These are phyloP conservation scores for Pithys albifrons DNA, from an alignment of 2,113 vertebrate species.

Conservation along the genomic window DNA sequence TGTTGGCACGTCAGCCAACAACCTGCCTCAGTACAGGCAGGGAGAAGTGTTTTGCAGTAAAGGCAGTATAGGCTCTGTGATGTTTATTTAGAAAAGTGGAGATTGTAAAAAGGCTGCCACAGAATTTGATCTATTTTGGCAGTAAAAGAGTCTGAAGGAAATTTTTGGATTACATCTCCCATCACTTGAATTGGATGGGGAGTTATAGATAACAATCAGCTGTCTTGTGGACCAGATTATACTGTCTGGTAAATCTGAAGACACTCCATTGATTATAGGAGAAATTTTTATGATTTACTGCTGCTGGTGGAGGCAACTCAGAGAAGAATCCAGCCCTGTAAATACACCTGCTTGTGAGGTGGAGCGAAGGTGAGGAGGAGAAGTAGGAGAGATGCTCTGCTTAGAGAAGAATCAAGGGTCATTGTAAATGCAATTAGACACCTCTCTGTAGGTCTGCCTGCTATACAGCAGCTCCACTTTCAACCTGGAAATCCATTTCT, in stretches of 20 bases:
- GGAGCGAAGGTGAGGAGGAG: not conserved
- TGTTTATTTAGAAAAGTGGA: constrained; percentile 61
- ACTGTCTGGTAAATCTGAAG: constrained; percentile 58
- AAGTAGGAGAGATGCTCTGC: not conserved
- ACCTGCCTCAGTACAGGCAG: rapidly evolving
- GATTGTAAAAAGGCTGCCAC: constrained; percentile 45
- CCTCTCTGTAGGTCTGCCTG: not conserved
- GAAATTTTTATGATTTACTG: constrained; percentile 50
- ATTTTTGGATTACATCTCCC: constrained; percentile 55
- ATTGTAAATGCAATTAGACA: not conserved
- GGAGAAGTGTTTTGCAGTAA: not conserved
- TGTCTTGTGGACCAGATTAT: constrained; percentile 45
- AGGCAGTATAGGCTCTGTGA: not conserved
- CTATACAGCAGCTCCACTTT: not conserved
- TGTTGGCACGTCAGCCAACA: not conserved
- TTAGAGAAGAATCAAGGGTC: not conserved
- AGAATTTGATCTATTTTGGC: constrained; percentile 54
- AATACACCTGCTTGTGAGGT: not conserved
- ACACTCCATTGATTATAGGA: constrained; percentile 46
- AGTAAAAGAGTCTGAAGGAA: constrained; percentile 44
- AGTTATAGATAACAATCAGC: constrained; percentile 63
- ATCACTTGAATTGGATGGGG: constrained; percentile 22
- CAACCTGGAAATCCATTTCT: constrained; percentile 20
- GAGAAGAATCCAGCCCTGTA: not conserved
- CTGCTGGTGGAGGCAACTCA: not conserved